Conservation (phyloP, 2,797 vertebrate genomes). For the Cuniculus paca region DNA sequence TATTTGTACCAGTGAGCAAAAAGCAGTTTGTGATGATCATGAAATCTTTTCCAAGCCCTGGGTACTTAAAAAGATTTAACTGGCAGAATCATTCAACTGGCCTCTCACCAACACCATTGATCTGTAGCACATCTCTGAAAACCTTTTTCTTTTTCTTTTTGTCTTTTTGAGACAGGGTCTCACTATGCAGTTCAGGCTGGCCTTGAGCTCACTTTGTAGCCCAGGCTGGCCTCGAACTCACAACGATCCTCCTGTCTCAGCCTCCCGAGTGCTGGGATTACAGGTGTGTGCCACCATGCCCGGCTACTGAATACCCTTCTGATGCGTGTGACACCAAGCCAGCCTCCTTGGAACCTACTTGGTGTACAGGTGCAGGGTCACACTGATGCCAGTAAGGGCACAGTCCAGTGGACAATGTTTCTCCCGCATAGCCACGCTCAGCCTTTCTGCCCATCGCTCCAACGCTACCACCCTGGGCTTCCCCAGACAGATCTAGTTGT, state of each 20-base stretch:
- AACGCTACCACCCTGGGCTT: neutral
- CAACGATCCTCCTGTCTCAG: too few species aligned
- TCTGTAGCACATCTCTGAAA: neutral
- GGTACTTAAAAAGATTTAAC: neutral
- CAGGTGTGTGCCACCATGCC: too few species aligned
- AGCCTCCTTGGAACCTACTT: neutral
- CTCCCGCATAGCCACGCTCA: neutral
- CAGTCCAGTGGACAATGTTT: neutral
- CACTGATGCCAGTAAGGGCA: neutral
- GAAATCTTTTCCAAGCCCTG: neutral
- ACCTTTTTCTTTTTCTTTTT: neutral
- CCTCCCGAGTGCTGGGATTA: too few species aligned
- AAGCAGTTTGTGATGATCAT: neutral
- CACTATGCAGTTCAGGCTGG: too few species aligned
- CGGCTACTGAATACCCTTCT: neutral
- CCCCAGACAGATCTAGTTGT: neutral
- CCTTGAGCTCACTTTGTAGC: too few species aligned
- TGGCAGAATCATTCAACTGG: neutral
- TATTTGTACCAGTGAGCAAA: neutral
- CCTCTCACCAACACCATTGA: neutral
- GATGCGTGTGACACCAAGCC: neutral
- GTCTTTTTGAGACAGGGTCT: too few species aligned
- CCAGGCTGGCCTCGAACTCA: too few species aligned
- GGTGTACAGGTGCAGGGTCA: neutral
- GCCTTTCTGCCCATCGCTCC: neutral